Percentiles rank a stretch among this genome's conserved stretches.
phyloP scores from a whole-genome alignment of 2,888 invertebrate species.

The Caenorhabditis afra region DNA sequence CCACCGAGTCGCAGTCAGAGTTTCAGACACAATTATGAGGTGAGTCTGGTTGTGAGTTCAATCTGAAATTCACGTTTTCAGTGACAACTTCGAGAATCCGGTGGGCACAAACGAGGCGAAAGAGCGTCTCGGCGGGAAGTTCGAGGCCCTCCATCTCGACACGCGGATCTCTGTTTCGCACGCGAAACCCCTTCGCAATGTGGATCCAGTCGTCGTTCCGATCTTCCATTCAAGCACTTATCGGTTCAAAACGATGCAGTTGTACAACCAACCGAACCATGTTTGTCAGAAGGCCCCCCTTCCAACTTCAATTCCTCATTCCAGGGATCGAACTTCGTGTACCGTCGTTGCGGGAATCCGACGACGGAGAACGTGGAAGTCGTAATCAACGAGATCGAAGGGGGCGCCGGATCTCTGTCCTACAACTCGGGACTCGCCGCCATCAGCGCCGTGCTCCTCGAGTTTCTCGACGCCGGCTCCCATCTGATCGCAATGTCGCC shows the following conservation, averaged over 20 bases:
- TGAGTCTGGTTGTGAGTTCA: background rate
- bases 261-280: constrained; percentile 61
- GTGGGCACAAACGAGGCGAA: constrained; percentile 1
- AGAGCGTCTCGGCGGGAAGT: constrained; percentile 9
- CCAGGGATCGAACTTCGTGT: constrained; percentile 65
- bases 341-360: constrained; percentile 70
- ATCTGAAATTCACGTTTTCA: background rate
- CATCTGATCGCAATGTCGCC: constrained; percentile 80
- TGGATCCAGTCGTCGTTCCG: constrained; percentile 68
- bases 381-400: constrained; percentile 68
- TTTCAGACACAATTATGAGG: background rate
- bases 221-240: constrained; percentile 69
- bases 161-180: constrained; percentile 55
- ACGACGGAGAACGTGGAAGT: constrained; percentile 70
- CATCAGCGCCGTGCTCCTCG: constrained; percentile 79
- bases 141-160: constrained; percentile 50
- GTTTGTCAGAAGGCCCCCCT: constrained; percentile 19
- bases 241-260: constrained; percentile 56
- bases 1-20: background rate
- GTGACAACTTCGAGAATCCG: constrained; percentile 4
- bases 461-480: constrained; percentile 81
- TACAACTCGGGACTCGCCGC: constrained; percentile 75
- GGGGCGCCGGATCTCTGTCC: constrained; percentile 63
- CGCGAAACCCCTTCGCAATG: constrained; percentile 59
- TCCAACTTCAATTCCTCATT: background rate